Conservation (phyloP, 2,113 vertebrate genomes). For the Tetrao urogallus region DNA sequence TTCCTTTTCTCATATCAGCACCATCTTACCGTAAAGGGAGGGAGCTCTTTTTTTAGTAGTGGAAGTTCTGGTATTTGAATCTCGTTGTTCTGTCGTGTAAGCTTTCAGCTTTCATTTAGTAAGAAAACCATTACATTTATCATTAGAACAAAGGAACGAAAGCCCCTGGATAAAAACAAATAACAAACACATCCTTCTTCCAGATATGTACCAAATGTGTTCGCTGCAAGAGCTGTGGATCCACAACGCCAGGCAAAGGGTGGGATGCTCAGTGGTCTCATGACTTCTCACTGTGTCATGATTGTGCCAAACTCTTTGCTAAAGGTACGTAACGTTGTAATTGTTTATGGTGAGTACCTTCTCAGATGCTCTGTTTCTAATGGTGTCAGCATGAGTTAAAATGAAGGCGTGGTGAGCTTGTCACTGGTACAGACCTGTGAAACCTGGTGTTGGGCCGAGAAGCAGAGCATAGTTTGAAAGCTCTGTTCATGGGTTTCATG, state of each 20-base stretch:
- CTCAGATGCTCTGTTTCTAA: not conserved
- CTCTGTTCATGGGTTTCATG: not conserved
- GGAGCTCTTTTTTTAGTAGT: not conserved
- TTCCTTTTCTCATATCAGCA: not conserved
- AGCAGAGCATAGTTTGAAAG: not conserved
- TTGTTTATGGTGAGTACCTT: not conserved
- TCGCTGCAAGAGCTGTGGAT: constrained; percentile 95
- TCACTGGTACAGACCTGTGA: rapidly evolving
- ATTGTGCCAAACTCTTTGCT: constrained; percentile 97
- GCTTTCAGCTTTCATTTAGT: not conserved
- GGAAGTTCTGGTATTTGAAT: not conserved
- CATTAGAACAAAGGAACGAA: not conserved
- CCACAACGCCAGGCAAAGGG: constrained; percentile 96
- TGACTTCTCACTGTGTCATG: constrained; percentile 97
- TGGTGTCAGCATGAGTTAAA: not conserved
- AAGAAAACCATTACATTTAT: not conserved
- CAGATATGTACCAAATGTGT: constrained; percentile 98
- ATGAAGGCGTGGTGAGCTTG: not conserved
- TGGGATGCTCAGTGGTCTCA: constrained; percentile 99
- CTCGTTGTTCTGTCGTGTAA: not conserved
- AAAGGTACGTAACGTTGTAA: constrained; percentile 83
- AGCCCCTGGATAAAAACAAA: not conserved
- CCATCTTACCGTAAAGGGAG: not conserved
- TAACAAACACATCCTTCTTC: constrained; percentile 32
- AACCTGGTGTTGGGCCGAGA: rapidly evolving